Evolutionary conservation across 2,113 vertebrate genomes (phyloP).

Genomic region (Ptychochromis oligacanthus): DNA sequence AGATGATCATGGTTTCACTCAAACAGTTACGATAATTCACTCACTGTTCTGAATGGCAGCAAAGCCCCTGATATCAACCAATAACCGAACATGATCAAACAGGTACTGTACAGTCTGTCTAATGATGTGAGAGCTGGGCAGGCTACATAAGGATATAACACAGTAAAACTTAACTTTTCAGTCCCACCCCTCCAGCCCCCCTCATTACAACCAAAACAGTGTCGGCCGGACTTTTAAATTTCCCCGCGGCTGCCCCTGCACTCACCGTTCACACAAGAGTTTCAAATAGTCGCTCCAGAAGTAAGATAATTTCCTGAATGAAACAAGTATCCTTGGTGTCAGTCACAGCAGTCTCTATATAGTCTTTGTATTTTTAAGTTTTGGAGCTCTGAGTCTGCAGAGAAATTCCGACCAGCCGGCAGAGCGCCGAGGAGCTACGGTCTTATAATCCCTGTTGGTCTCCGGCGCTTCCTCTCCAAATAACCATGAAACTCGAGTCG

Average conservation of each 20-base stretch:
- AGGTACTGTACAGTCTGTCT: neutral
- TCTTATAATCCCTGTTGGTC: conserved; percentile 37
- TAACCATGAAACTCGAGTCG: conserved; percentile 11
- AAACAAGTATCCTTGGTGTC: neutral
- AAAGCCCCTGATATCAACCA: neutral
- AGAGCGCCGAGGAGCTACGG: neutral
- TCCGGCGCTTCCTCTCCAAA: conserved; percentile 32
- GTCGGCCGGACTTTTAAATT: conserved; percentile 12
- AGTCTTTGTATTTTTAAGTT: conserved; percentile 45
- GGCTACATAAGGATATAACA: neutral
- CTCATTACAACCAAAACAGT: conserved; percentile 38
- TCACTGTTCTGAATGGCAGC: neutral
- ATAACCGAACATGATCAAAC: neutral
- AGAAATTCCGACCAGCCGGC: conserved; percentile 53
- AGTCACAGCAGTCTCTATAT: neutral
- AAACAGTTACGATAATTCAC: conserved; percentile 19
- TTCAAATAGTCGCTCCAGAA: neutral
- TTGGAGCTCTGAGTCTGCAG: conserved; percentile 28
- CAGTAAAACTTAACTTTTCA: neutral
- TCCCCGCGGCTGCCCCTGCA: neutral
- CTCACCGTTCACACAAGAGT: conserved; percentile 50
- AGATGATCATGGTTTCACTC: neutral
- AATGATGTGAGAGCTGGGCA: neutral
- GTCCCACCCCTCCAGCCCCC: neutral
- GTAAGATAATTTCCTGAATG: neutral